phyloP scores from a whole-genome alignment of 2,797 vertebrate species.

The Typhlichthys subterraneus region DNA sequence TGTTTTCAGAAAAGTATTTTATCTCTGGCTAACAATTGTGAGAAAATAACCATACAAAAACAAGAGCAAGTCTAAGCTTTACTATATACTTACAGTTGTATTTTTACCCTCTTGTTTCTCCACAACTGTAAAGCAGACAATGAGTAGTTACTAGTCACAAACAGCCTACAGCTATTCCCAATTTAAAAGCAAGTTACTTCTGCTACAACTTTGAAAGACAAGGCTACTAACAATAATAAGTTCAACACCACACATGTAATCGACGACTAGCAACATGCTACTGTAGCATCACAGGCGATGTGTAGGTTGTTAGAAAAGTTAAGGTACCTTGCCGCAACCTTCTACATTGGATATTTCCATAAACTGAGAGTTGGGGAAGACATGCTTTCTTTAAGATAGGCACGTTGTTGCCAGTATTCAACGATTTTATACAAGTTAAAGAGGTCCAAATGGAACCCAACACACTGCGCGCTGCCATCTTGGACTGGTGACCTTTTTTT shows the following conservation, averaged over 20 bases:
- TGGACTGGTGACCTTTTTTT: constrained; percentile 60
- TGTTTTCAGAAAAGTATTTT: too few relatives aligned
- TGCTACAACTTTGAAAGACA: background rate
- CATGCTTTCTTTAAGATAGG: constrained; percentile 22
- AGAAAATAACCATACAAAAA: too few relatives aligned
- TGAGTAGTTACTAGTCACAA: background rate
- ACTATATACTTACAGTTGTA: constrained; percentile 58
- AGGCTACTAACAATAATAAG: too few relatives aligned
- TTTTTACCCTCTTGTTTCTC: constrained; percentile 69
- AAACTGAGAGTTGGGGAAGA: constrained; percentile 35
- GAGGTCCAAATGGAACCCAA: constrained; percentile 55
- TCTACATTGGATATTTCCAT: constrained; percentile 56
- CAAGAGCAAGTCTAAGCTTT: background rate
- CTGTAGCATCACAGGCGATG: background rate
- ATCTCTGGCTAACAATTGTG: too few relatives aligned
- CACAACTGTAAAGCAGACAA: constrained; percentile 67
- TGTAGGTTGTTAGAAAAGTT: constrained; percentile 20
- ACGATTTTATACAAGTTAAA: constrained; percentile 44
- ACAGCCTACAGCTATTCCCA: background rate
- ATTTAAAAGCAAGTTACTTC: background rate
- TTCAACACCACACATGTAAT: too few relatives aligned
- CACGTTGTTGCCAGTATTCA: background rate
- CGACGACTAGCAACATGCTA: too few relatives aligned
- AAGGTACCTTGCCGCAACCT: constrained; percentile 74
- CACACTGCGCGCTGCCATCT: constrained; percentile 72